These are phyloP conservation scores for Myioborus miniatus DNA, from an alignment of 2,797 vertebrate genomes.

Conservation along the genomic window DNA sequence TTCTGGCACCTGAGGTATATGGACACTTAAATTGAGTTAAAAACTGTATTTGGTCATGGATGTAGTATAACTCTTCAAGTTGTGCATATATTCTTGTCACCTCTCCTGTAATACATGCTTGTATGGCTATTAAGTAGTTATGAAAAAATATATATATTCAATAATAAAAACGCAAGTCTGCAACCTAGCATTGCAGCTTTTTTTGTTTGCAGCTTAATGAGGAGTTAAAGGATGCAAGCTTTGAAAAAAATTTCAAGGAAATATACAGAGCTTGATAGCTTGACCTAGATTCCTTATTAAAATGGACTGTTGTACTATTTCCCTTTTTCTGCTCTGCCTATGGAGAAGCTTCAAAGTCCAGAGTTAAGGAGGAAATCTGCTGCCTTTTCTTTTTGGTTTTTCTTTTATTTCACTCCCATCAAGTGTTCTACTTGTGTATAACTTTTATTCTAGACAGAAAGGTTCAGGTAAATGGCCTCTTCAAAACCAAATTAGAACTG, in stretches of 20 bases:
- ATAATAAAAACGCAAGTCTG: not conserved
- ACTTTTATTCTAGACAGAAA: not conserved
- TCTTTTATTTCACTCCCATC: not conserved
- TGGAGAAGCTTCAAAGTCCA: not conserved
- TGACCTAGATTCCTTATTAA: conserved; percentile 44
- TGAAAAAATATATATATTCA: not conserved
- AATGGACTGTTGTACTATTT: not conserved
- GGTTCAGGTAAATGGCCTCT: not conserved
- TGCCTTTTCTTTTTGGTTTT: not conserved
- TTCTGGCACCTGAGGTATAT: not conserved
- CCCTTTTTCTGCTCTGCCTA: not conserved
- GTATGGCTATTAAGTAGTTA: not conserved
- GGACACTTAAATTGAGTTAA: not conserved
- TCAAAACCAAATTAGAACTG: not conserved
- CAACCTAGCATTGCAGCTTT: not conserved
- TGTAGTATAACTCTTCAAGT: not conserved
- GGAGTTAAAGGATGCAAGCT: conserved; percentile 4
- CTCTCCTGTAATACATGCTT: not conserved
- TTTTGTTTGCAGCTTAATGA: not conserved
- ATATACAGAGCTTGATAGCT: not conserved
- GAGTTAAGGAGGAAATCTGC: not conserved
- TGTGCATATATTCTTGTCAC: not conserved
- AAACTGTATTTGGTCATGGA: not conserved
- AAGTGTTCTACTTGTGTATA: not conserved
- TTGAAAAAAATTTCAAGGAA: conserved; percentile 18